Evolutionary conservation across 2,888 invertebrate species (phyloP).

Genomic region (Dichetophora obliterata): DNA sequence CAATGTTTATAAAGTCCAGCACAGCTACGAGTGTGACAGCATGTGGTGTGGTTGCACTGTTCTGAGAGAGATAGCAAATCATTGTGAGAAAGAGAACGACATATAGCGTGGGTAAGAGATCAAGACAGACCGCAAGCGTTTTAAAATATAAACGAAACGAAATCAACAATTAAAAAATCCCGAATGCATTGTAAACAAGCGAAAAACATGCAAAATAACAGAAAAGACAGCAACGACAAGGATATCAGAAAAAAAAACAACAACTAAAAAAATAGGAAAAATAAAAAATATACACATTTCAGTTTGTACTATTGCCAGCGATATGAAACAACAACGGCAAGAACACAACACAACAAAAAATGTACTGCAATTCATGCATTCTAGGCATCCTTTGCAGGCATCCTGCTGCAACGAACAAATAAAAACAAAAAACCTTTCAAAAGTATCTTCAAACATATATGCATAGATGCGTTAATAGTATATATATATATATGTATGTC

Average conservation of each 20-base stretch:
- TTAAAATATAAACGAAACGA: not conserved
- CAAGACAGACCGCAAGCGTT: not conserved
- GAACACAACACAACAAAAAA: not conserved
- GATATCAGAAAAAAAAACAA: not conserved
- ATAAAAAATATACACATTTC: not conserved
- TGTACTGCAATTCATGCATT: too few species aligned
- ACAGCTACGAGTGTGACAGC: not conserved
- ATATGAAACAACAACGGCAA: not conserved
- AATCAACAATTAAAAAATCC: conserved; percentile 25
- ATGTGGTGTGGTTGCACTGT: not conserved
- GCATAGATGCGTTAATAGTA: not conserved
- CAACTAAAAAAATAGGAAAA: not conserved
- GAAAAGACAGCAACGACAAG: not conserved
- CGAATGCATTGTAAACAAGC: conserved; percentile 23
- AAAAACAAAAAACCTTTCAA: not conserved
- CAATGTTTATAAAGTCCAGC: not conserved
- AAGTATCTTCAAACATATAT: not conserved
- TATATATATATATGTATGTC: not conserved
- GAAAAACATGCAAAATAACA: not conserved
- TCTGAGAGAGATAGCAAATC: not conserved
- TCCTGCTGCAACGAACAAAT: not conserved
- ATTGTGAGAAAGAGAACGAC: too few species aligned
- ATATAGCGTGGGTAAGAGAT: not conserved
- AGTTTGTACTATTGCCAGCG: too few species aligned
- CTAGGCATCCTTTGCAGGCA: too few species aligned